These are phyloP conservation scores for Dioctria rufipes DNA, from an alignment of 2,888 invertebrate genomes.

Conservation along the genomic window DNA sequence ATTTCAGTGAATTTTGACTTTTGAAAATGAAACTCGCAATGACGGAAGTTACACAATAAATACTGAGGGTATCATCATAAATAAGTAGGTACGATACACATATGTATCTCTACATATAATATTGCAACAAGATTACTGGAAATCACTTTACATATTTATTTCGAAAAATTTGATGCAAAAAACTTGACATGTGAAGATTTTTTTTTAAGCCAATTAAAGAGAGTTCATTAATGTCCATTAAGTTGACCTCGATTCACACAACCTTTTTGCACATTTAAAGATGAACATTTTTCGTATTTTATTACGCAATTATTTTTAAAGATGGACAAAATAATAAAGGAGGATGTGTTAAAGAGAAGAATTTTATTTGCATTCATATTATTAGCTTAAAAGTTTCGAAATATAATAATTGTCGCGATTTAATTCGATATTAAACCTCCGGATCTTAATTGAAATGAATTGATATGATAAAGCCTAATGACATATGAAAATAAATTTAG, in stretches of 20 bases:
- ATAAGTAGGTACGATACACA: no score
- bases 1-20: constrained; percentile 12
- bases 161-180: background rate
- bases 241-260: background rate
- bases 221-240: background rate
- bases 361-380: background rate
- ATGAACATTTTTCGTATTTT: no score
- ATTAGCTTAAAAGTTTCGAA: background rate
- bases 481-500: no score
- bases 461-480: no score
- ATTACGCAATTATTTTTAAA: no score
- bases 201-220: background rate
- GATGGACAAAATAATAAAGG: no score
- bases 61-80: background rate
- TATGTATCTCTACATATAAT: background rate
- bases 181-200: background rate
- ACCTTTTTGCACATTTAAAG: background rate
- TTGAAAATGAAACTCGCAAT: background rate
- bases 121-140: background rate
- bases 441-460: no score
- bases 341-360: no score
- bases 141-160: constrained; percentile 2
- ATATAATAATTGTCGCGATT: no score
- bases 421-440: no score
- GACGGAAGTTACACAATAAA: constrained; percentile 32